phyloP scores from a whole-genome alignment of 2,888 invertebrate species.

The Anticlea derivata region DNA sequence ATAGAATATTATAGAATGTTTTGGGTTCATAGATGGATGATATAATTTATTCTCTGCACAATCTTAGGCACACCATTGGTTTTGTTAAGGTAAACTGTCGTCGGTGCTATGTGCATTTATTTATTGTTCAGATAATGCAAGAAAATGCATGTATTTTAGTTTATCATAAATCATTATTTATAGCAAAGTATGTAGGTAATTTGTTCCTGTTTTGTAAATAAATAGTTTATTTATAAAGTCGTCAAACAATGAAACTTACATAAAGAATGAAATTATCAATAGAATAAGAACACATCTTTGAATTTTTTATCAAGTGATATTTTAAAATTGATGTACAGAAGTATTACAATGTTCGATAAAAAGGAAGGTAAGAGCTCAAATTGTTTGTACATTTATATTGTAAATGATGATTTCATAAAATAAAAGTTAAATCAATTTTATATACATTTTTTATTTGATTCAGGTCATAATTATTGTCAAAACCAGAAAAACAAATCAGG shows the following conservation, averaged over 20 bases:
- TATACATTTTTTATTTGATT: slow-evolving; percentile 22
- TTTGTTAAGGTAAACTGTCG: background rate
- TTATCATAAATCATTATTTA: no score
- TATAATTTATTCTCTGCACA: no score
- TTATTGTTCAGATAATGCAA: background rate
- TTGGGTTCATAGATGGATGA: no score
- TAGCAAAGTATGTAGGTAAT: no score
- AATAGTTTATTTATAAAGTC: background rate
- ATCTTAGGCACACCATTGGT: background rate
- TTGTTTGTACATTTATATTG: slow-evolving; percentile 46
- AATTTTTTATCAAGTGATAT: slow-evolving; percentile 25
- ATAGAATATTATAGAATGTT: no score
- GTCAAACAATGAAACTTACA: background rate
- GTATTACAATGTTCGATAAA: background rate
- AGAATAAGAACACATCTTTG: slow-evolving; percentile 1
- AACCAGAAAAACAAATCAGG: background rate
- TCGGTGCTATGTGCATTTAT: slow-evolving; percentile 7
- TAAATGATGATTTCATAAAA: slow-evolving; percentile 39
- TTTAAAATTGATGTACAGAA: slow-evolving; percentile 12
- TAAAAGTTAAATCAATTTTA: slow-evolving; percentile 15
- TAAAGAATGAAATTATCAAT: slow-evolving; percentile 1
- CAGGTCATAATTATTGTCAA: background rate
- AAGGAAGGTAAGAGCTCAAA: slow-evolving; percentile 45
- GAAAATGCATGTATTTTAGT: no score
- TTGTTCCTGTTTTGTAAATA: slow-evolving; percentile 12